Evolutionary conservation across 1,140 invertebrate genomes (phyloP).

Genomic region (Neodiprion fabricii): DNA sequence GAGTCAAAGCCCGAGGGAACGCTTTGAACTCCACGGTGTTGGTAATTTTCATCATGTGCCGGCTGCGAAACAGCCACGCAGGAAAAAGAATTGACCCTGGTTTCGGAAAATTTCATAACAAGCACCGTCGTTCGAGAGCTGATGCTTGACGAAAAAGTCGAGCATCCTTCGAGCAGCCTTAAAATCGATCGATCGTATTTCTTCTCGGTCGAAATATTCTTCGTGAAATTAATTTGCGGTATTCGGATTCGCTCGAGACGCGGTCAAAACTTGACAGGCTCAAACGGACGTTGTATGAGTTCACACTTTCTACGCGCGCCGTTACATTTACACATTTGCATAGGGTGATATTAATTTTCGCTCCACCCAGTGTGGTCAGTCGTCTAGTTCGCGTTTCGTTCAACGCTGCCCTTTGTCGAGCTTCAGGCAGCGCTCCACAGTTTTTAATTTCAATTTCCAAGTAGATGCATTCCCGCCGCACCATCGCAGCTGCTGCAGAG

Average conservation of each 20-base stretch:
- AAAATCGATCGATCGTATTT: not conserved
- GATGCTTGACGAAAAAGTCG: not conserved
- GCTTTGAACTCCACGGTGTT: constrained; percentile 49
- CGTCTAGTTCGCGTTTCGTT: constrained; percentile 18
- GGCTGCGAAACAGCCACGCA: not conserved
- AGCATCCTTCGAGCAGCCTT: not conserved
- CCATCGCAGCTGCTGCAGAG: constrained; percentile 30
- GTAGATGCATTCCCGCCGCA: not conserved
- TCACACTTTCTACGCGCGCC: constrained; percentile 11
- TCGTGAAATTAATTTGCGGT: not conserved
- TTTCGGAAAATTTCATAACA: not conserved
- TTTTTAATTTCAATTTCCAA: constrained; percentile 18
- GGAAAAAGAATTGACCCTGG: not conserved
- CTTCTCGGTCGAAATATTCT: not conserved
- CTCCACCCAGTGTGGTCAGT: not conserved
- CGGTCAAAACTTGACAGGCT: constrained; percentile 3
- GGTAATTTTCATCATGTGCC: constrained; percentile 43
- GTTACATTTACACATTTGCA: not conserved
- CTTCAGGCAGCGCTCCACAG: not conserved
- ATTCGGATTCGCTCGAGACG: not conserved
- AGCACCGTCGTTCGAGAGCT: not conserved
- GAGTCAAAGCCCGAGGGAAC: constrained; percentile 37
- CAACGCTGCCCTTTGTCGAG: constrained; percentile 11
- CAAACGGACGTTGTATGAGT: not conserved
- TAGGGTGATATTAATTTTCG: constrained; percentile 18